Conservation (phyloP, 2,113 vertebrate species). For the Thymallus thymallus region DNA sequence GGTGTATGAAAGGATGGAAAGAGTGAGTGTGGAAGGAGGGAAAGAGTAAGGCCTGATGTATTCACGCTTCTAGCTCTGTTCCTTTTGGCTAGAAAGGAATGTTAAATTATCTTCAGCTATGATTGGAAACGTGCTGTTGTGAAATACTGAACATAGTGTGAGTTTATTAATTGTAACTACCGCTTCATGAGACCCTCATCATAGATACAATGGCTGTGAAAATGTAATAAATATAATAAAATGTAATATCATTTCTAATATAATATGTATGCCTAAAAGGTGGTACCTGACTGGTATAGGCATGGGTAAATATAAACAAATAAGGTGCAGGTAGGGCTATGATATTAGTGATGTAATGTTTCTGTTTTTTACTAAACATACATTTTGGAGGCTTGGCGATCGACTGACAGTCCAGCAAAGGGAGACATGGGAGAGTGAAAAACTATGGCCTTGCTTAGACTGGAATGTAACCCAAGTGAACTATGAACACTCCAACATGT, state of each 20-base stretch:
- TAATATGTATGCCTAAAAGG: no score
- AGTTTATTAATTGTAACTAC: constrained; percentile 26
- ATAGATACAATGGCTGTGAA: neutral
- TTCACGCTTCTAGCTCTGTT: neutral
- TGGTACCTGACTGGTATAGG: no score
- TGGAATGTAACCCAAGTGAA: constrained; percentile 20
- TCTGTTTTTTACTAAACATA: no score
- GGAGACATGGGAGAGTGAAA: constrained; percentile 32
- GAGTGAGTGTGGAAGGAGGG: constrained; percentile 54
- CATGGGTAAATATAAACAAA: no score
- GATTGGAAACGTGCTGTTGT: constrained; percentile 33
- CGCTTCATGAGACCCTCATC: constrained; percentile 11
- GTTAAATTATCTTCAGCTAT: constrained; percentile 8
- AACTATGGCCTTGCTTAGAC: constrained; percentile 32
- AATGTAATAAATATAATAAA: no score
- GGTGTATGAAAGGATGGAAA: constrained; percentile 60
- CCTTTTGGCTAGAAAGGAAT: constrained; percentile 28
- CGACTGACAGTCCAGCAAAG: no score
- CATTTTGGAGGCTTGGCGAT: no score
- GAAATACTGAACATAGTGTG: constrained; percentile 38
- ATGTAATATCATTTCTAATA: no score
- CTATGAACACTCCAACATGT: neutral
- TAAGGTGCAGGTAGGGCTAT: no score
- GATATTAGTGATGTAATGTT: no score
- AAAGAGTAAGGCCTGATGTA: neutral